Base-by-base conservation (phyloP, 1,140 invertebrate species). In the Calosoma granatense region DNA sequence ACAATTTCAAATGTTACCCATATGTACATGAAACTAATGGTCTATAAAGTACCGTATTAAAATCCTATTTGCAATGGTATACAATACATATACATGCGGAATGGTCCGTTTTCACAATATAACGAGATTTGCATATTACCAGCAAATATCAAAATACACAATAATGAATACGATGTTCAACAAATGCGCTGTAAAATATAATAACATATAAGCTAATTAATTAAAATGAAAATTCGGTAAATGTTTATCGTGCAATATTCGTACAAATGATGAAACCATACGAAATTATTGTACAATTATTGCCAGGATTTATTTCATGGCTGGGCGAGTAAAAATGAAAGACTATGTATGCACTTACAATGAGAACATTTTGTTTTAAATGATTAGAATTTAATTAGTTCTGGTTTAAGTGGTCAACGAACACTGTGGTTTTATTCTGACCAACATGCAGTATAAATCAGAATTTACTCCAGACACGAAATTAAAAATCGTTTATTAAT, bases 401-500 rank as follows among this genome's bases (percentile, higher is more conserved):
- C 26, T 6, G 26, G 4, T 30, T n/a, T n/a, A n/a, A n/a, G n/a
- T n/a, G n/a, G n/a, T n/a, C n/a, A n/a, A n/a, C n/a, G n/a, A n/a
- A n/a, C n/a, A n/a, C n/a, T n/a, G n/a, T n/a, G n/a, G n/a, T n/a
- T n/a, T n/a, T n/a, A n/a, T n/a, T n/a, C n/a, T n/a, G n/a, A n/a
- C n/a, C n/a, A n/a, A n/a, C n/a, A n/a, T n/a, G n/a, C n/a, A 11
- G 9, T 12, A 47, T 17, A 6, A 12, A 47, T 47, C 41, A 47
- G 17, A 17, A 47, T 47, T 47, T 9, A 11, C 3, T 47, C 6
- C 17, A 11, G 41, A 47, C 41, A 47, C 41, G 41, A 17, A 47
- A 47, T 47, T 47, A 47, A 47, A 47, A 47, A 47, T 47, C 9
- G 17, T 47, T 47, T 47, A 47, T 47, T 47, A 47, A 47, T 47